Evolutionary conservation across 2,797 vertebrate genomes (phyloP).

Genomic region (Nannoperca australis): DNA sequence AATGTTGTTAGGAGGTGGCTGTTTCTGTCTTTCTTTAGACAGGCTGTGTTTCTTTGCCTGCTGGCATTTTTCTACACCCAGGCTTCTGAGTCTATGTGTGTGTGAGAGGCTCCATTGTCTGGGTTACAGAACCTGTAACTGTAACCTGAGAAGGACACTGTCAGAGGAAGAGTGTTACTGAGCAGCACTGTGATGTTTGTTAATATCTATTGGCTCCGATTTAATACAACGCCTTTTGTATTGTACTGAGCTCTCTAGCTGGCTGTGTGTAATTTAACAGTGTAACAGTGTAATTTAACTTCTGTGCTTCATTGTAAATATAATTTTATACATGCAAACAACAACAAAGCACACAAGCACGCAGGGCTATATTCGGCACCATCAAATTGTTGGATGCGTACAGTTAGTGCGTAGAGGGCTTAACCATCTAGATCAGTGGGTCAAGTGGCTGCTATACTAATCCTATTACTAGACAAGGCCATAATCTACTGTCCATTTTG

Average conservation of each 20-base stretch:
- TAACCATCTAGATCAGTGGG: conserved; percentile 80
- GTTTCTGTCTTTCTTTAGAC: conserved; percentile 50
- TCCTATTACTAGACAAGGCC: conserved; percentile 71
- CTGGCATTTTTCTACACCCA: conserved; percentile 48
- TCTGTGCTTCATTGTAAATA: neutral
- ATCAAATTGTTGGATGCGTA: conserved; percentile 56
- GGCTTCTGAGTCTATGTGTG: conserved; percentile 48
- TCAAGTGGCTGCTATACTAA: conserved; percentile 76
- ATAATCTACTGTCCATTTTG: conserved; percentile 73
- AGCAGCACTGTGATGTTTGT: conserved; percentile 38
- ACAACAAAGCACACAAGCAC: conserved; percentile 29
- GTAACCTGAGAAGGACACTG: conserved; percentile 66
- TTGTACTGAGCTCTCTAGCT: neutral
- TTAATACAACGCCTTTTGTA: conserved; percentile 26
- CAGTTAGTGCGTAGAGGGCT: conserved; percentile 51
- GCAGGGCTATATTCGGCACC: conserved; percentile 26
- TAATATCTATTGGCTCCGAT: conserved; percentile 40
- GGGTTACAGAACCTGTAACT: conserved; percentile 53
- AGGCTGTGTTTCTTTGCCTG: conserved; percentile 32
- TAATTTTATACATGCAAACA: conserved; percentile 38
- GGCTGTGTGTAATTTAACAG: too few relatives aligned
- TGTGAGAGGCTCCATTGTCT: conserved; percentile 70
- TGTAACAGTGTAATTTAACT: conserved; percentile 13
- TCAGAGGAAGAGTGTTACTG: conserved; percentile 35
- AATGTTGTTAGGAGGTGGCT: conserved; percentile 61